Conservation (phyloP, 1,140 invertebrate species). For the Dufourea novaeangliae region DNA sequence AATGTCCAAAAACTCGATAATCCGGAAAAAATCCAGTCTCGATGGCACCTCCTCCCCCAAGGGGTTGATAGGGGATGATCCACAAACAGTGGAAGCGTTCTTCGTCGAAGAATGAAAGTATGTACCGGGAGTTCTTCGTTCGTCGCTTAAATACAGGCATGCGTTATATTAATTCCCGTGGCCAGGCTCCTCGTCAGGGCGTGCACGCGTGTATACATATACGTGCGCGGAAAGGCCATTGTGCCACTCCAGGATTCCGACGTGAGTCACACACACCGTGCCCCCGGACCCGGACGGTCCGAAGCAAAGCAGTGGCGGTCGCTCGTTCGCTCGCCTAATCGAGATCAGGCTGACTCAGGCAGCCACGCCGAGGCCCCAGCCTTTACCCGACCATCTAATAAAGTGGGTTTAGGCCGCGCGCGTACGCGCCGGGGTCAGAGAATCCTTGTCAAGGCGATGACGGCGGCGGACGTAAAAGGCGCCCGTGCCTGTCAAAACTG, state of each 20-base stretch:
- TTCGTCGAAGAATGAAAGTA: background rate
- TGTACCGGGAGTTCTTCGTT: background rate
- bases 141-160: background rate
- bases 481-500: conserved; percentile 1
- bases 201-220: conserved; percentile 25
- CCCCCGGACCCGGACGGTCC: conserved; percentile 49
- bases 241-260: conserved; percentile 66
- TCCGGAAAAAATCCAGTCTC: too few relatives aligned
- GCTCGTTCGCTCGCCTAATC: conserved; percentile 58
- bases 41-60: too few relatives aligned
- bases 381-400: conserved; percentile 53
- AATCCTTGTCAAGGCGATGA: conserved; percentile 19
- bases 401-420: conserved; percentile 57
- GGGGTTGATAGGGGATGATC: background rate
- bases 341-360: conserved; percentile 63
- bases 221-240: conserved; percentile 60
- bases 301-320: conserved; percentile 32
- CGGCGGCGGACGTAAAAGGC: conserved; percentile 10
- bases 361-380: conserved; percentile 22
- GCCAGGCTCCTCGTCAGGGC: background rate
- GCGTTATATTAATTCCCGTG: conserved; percentile 28
- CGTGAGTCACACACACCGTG: conserved; percentile 63
- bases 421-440: conserved; percentile 31
- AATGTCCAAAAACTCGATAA: too few relatives aligned
- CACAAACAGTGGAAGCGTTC: background rate